These are phyloP conservation scores for Lasioglossum malachurum DNA, from an alignment of 2,888 invertebrate species.

Conservation along the genomic window DNA sequence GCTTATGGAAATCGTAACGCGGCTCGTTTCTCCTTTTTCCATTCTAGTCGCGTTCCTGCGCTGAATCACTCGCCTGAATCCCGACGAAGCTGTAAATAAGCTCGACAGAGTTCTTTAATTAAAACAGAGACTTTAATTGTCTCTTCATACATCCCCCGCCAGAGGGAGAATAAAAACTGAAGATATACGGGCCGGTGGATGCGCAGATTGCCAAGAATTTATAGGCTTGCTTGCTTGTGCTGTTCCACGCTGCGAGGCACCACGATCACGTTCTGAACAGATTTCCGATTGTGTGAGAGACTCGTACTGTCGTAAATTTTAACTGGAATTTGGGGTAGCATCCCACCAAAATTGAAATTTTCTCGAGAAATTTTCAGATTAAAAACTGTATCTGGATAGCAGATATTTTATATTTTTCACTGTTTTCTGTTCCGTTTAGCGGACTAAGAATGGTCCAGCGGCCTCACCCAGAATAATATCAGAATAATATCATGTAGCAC, in stretches of 20 bases:
- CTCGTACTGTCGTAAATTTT: no score
- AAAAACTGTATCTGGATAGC: not conserved
- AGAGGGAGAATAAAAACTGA: not conserved
- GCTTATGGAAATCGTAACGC: conserved; percentile 26
- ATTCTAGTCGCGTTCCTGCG: conserved; percentile 7
- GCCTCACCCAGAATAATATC: no score
- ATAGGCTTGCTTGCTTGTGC: not conserved
- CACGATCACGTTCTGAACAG: conserved; percentile 14
- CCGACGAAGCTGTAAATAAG: conserved; percentile 27
- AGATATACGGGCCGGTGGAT: conserved; percentile 25
- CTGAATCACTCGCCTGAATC: conserved; percentile 35
- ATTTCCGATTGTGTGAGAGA: not conserved
- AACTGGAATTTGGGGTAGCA: no score
- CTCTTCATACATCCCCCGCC: not conserved
- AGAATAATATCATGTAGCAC: no score
- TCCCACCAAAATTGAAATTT: not conserved
- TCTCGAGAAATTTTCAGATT: not conserved
- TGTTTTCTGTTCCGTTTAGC: no score
- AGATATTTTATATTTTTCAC: no score
- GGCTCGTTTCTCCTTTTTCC: not conserved
- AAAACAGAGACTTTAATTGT: conserved; percentile 44
- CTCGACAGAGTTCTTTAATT: conserved; percentile 43
- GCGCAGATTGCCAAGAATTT: conserved; percentile 52
- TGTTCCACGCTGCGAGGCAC: not conserved
- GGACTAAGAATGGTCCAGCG: no score